phyloP scores from a whole-genome alignment of 37 sponge, comb jelly and placozoan species.

The Hormiphora californensis region DNA sequence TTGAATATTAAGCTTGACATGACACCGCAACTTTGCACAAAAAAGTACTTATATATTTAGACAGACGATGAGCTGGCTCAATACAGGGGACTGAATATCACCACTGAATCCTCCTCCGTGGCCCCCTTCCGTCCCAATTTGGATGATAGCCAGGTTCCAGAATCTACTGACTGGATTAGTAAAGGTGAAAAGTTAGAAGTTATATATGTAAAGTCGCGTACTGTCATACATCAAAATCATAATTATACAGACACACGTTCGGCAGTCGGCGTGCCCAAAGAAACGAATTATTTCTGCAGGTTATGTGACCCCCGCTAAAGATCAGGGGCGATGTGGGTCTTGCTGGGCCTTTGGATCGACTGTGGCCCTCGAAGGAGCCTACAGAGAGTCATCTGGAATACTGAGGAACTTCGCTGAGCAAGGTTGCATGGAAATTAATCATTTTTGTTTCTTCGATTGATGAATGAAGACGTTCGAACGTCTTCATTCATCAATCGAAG shows the following conservation, averaged over 20 bases:
- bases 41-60: too few relatives aligned
- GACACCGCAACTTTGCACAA: too few relatives aligned
- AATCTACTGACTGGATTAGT: not conserved
- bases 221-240: too few relatives aligned
- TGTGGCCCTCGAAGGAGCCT: conserved; percentile 14
- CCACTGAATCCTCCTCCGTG: not conserved
- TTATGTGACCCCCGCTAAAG: not conserved
- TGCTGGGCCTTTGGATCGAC: conserved; percentile 1
- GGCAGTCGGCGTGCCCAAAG: too few relatives aligned
- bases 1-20: too few relatives aligned
- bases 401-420: conserved; percentile 9
- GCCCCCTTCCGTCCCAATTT: not conserved
- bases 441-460: too few relatives aligned
- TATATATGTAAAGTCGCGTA: too few relatives aligned
- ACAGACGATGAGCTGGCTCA: not conserved
- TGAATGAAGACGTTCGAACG: too few relatives aligned
- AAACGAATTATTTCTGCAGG: not conserved
- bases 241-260: too few relatives aligned
- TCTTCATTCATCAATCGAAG: too few relatives aligned
- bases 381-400: not conserved
- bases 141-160: not conserved
- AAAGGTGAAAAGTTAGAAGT: not conserved
- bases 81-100: not conserved
- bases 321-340: conserved; percentile 12
- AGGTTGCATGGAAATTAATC: not conserved